These are phyloP conservation scores for Callyntrura sp. DNA, from an alignment of 2,888 invertebrate genomes.

Conservation along the genomic window DNA sequence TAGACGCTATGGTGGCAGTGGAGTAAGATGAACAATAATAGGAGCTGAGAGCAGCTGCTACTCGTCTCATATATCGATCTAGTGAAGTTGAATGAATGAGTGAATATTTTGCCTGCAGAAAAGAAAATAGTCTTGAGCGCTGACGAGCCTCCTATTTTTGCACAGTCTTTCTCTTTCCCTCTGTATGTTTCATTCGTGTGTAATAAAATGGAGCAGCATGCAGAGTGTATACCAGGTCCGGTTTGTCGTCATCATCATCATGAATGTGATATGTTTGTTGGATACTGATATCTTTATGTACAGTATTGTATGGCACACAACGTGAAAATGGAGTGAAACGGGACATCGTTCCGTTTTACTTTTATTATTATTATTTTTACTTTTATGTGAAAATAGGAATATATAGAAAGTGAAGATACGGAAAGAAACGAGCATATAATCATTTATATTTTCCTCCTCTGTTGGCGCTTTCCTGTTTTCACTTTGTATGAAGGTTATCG, in stretches of 20 bases:
- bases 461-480: too few species aligned
- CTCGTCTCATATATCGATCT: constrained; percentile 68
- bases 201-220: not conserved
- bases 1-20: constrained; percentile 17
- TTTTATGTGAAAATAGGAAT: not conserved
- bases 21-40: constrained; percentile 26
- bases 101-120: constrained; percentile 67
- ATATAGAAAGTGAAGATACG: too few species aligned
- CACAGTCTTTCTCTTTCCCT: not conserved
- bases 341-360: not conserved
- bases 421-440: not conserved
- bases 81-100: constrained; percentile 52
- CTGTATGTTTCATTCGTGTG: not conserved
- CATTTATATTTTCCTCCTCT: not conserved
- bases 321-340: constrained; percentile 2
- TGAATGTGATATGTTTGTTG: not conserved
- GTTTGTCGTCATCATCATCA: not conserved
- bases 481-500: too few species aligned
- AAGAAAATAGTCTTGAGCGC: constrained; percentile 50
- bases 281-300: constrained; percentile 41
- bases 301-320: not conserved
- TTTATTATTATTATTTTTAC: constrained; percentile 18
- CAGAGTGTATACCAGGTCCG: not conserved
- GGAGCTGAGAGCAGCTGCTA: constrained; percentile 56
- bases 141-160: not conserved